A percentile compares a stretch with the other conserved stretches of the same genome.
These are phyloP conservation scores for Acanthisitta chloris DNA, from an alignment of 2,113 vertebrate species.

Conservation along the genomic window DNA sequence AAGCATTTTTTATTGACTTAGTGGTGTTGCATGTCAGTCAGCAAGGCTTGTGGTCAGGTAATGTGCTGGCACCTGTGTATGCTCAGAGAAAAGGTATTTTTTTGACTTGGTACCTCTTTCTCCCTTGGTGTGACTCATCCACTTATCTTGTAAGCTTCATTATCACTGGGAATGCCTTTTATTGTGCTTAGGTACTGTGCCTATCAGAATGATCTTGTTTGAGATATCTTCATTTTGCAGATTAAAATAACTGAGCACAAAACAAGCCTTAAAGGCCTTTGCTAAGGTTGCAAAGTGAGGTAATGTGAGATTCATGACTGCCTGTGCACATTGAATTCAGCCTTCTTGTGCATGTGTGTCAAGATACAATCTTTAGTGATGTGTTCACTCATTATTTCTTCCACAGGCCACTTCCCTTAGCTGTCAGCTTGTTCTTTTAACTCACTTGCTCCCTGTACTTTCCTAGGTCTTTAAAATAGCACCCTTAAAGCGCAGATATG, in stretches of 20 bases:
- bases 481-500: neutral
- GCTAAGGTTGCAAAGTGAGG: neutral
- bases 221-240: slow-evolving; percentile 50
- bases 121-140: neutral
- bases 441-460: neutral
- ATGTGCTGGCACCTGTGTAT: neutral
- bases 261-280: neutral
- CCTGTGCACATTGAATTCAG: neutral
- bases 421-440: neutral
- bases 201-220: neutral
- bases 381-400: slow-evolving; percentile 14
- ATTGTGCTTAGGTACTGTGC: neutral
- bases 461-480: neutral
- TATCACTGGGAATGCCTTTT: neutral
- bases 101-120: neutral
- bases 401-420: neutral
- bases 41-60: neutral
- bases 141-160: slow-evolving; percentile 12
- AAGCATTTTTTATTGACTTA: neutral
- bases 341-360: neutral
- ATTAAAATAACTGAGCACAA: neutral
- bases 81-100: neutral
- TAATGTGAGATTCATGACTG: neutral
- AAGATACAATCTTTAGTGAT: slow-evolving; percentile 20
- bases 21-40: rapidly evolving